Evolutionary conservation across 2,797 vertebrate genomes (phyloP), one percentile per base, ranked within the genome.

Genomic region (Oreochromis grahami): DNA sequence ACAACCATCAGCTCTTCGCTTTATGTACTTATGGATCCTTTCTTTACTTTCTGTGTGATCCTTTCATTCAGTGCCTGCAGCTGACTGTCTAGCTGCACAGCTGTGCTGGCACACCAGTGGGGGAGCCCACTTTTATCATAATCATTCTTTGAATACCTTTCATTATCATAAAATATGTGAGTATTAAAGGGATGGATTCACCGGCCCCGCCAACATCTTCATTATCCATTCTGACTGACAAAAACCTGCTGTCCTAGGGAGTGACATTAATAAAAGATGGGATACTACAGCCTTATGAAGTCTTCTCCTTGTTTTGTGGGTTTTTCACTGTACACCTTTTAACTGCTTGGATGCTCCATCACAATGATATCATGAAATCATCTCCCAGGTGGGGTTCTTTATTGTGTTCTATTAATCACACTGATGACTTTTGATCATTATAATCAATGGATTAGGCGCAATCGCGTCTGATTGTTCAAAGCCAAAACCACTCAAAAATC

Each of bases 261-360:
- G 89, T 90, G 91, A 92, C 88, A 93, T 95, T 95, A 95, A 95
- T 94, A 95, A 94, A 95, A 94, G 91, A 95, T 94, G 91, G 92
- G 93, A 93, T 86, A 91, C 97, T 92, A 97, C 94, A 88, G 97
- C 97, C 89, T 98, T 97, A 53, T 98, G 97, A 93, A 98, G 96
- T 98, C 97, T 85, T 98, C 97, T 94, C 97, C 98, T 86, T 98
- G 97, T 79, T 97, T 97, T 86, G 32, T 3, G 43, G 85, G 55
- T 82, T 91, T 63, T 97, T 97, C 92, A 96, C 83, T 96, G 95
- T 79, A 97, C 96, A 90, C 95, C 96, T 95, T 97, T 98, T 93
- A 98, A 98, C 97, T 98, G 94, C 85, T 81, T 83, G 91, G 86
- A 85, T 93, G 88, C 88, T 89, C 83, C 78, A 55, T 86, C 89